These are phyloP conservation scores for Liasis olivaceus DNA, from an alignment of 2,797 vertebrate species.

Conservation along the genomic window DNA sequence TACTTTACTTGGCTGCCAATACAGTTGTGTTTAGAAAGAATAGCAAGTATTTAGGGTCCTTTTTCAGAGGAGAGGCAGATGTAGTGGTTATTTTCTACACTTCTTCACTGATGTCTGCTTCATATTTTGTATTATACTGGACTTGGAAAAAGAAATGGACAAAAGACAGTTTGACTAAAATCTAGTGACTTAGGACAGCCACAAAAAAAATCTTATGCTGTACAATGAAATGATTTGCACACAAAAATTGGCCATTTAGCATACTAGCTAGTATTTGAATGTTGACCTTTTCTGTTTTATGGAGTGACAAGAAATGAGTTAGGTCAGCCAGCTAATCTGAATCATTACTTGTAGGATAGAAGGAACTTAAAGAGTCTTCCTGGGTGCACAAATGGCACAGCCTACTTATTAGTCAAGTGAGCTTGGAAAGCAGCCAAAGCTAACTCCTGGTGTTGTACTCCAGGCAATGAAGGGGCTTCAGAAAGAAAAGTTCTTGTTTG, in stretches of 20 bases:
- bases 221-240: conserved; percentile 16
- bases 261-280: conserved; percentile 8
- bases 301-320: conserved; percentile 26
- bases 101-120: conserved; percentile 8
- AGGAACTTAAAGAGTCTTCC: conserved; percentile 46
- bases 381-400: conserved; percentile 43
- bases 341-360: conserved; percentile 57
- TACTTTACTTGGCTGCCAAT: not conserved
- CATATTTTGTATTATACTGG: conserved; percentile 6
- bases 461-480: conserved; percentile 31
- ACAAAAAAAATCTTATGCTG: conserved; percentile 17
- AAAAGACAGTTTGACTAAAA: conserved; percentile 28
- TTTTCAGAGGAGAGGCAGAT: not conserved
- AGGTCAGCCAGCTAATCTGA: conserved; percentile 40
- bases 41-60: not conserved
- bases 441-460: conserved; percentile 27
- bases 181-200: conserved; percentile 21
- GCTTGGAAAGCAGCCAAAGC: conserved; percentile 59
- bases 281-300: conserved; percentile 4
- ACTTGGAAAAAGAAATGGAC: conserved; percentile 21
- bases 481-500: conserved; percentile 58
- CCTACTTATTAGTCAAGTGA: conserved; percentile 36
- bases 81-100: not conserved
- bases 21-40: not conserved
- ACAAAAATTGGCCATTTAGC: conserved; percentile 26